Conservation (phyloP, 2,888 invertebrate species). For the Entomobrya proxima region DNA sequence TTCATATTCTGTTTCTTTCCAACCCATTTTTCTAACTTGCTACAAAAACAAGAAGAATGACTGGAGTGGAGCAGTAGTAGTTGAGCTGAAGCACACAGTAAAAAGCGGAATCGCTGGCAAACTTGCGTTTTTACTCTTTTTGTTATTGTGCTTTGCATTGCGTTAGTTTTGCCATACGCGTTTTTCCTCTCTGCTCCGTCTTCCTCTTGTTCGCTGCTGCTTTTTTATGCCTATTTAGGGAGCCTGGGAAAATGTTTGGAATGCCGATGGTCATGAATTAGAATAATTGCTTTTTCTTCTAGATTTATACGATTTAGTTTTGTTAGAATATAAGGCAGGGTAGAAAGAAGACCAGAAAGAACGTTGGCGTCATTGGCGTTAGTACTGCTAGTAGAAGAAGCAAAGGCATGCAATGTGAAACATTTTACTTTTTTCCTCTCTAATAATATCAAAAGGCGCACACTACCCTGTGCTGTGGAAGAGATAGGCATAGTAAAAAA, state of each 20-base stretch:
- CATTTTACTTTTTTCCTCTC: not conserved
- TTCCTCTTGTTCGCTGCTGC: not conserved
- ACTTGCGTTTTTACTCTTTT: not conserved
- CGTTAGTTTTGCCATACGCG: not conserved
- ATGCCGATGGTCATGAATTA: slow-evolving; percentile 74
- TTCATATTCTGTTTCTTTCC: slow-evolving; percentile 18
- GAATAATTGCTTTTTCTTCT: slow-evolving; percentile 73
- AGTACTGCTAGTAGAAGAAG: too few relatives aligned
- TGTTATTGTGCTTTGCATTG: slow-evolving; percentile 9
- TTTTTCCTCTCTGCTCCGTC: not conserved
- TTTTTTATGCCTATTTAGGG: slow-evolving; percentile 72
- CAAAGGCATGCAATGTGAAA: slow-evolving; percentile 5
- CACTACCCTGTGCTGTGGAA: not conserved
- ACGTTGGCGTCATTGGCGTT: not conserved
- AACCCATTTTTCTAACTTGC: slow-evolving; percentile 43
- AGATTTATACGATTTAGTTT: slow-evolving; percentile 63
- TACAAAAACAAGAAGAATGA: slow-evolving; percentile 26
- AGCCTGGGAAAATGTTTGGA: slow-evolving; percentile 74
- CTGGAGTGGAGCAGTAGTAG: not conserved
- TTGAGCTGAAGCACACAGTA: not conserved
- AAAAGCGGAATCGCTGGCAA: slow-evolving; percentile 20
- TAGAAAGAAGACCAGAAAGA: not conserved
- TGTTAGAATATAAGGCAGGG: not conserved
- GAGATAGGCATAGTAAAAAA: slow-evolving; percentile 18
- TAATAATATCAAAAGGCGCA: not conserved